phyloP scores from a whole-genome alignment of 2,888 invertebrate species.

The Leptinotarsa peninsularis region DNA sequence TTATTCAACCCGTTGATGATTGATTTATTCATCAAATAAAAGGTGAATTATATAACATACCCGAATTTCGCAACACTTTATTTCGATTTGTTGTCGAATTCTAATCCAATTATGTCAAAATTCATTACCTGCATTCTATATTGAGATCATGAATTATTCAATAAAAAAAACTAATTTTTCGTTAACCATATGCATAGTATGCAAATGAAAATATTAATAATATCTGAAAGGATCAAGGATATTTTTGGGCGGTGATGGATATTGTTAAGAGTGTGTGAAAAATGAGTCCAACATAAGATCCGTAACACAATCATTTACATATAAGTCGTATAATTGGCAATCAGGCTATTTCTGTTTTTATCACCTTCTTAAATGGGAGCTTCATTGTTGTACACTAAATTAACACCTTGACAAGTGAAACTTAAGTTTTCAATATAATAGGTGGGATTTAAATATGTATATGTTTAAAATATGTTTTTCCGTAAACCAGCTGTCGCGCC shows the following conservation, averaged over 20 bases:
- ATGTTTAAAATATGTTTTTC: too few relatives aligned
- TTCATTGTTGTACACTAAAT: constrained; percentile 3
- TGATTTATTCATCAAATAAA: neutral
- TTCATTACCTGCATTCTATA: neutral
- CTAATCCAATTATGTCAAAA: constrained; percentile 9
- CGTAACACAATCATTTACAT: constrained; percentile 25
- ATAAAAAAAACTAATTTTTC: neutral
- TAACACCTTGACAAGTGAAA: constrained; percentile 9
- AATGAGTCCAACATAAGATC: constrained; percentile 9
- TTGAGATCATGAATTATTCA: constrained; percentile 13
- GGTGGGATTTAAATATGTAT: neutral
- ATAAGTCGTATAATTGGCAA: constrained; percentile 21
- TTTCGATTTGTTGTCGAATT: constrained; percentile 1
- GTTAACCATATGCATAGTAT: constrained; percentile 11
- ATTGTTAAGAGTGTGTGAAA: neutral
- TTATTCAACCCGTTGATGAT: too few relatives aligned
- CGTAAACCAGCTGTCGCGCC: too few relatives aligned
- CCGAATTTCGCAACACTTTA: neutral
- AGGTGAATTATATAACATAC: neutral
- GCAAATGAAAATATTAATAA: constrained; percentile 8
- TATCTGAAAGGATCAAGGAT: constrained; percentile 18
- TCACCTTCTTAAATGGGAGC: constrained; percentile 14
- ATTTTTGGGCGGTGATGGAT: constrained; percentile 16
- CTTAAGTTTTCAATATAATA: neutral
- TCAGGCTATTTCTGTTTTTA: constrained; percentile 22